A percentile compares a stretch with the other conserved stretches of the same genome.
These are phyloP conservation scores for Pongo pygmaeus DNA, from an alignment of 2,113 vertebrate species.

Conservation along the genomic window DNA sequence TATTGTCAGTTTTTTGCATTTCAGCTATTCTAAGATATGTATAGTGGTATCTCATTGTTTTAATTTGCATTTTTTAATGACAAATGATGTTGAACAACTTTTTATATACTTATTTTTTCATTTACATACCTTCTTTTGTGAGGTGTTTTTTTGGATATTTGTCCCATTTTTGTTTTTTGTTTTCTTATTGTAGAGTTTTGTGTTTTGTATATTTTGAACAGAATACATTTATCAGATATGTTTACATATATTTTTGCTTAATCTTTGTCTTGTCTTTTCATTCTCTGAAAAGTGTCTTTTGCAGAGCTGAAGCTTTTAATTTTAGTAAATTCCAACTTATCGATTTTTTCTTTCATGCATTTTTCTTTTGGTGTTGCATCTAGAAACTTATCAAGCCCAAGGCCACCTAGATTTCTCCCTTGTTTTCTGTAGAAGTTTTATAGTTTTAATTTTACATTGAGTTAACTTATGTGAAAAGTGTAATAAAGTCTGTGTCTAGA, in stretches of 20 bases:
- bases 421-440: background rate
- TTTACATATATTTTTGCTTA: background rate
- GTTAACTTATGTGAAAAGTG: background rate
- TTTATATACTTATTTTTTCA: background rate
- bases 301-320: background rate
- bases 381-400: background rate
- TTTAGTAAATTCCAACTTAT: background rate
- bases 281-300: background rate
- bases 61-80: background rate
- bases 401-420: background rate
- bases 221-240: background rate
- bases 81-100: background rate
- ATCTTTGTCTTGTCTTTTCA: background rate
- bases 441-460: background rate
- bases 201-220: background rate
- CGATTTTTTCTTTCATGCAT: background rate
- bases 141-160: background rate
- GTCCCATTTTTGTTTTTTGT: background rate
- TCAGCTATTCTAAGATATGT: background rate
- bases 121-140: background rate
- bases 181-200: background rate
- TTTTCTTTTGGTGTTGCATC: background rate
- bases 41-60: background rate
- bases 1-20: background rate
- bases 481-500: background rate